These are phyloP conservation scores for Ischnura elegans DNA, from an alignment of 2,888 invertebrate species.

Conservation along the genomic window DNA sequence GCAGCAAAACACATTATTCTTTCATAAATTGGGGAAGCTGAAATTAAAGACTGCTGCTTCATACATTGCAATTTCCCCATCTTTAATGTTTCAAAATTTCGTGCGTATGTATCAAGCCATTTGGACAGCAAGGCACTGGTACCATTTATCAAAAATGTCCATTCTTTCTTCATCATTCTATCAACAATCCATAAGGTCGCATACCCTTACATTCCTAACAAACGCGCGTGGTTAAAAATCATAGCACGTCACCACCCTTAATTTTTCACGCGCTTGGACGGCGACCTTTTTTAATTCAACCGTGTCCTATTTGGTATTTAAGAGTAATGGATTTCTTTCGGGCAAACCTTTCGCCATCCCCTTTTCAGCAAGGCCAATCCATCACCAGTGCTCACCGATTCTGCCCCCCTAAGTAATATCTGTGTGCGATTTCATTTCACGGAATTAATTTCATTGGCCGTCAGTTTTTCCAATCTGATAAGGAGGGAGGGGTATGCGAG, in stretches of 20 bases:
- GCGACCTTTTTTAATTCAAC: constrained; percentile 37
- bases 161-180: background rate
- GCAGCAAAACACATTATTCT: no score
- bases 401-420: background rate
- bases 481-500: background rate
- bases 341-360: background rate
- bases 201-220: background rate
- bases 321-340: constrained; percentile 24
- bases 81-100: no score
- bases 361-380: background rate
- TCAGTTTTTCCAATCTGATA: background rate
- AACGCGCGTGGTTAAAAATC: background rate
- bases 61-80: no score
- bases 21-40: no score
- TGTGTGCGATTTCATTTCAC: constrained; percentile 39
- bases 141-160: no score
- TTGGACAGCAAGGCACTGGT: no score
- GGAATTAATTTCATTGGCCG: constrained; percentile 61
- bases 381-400: constrained; percentile 7
- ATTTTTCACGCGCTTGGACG: constrained; percentile 47
- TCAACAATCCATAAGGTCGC: no score
- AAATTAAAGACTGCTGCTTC: no score
- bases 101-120: no score
- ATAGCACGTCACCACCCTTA: background rate
- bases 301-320: background rate